Conservation (phyloP, 2,113 vertebrate genomes). For the Dermatemys mawii region DNA sequence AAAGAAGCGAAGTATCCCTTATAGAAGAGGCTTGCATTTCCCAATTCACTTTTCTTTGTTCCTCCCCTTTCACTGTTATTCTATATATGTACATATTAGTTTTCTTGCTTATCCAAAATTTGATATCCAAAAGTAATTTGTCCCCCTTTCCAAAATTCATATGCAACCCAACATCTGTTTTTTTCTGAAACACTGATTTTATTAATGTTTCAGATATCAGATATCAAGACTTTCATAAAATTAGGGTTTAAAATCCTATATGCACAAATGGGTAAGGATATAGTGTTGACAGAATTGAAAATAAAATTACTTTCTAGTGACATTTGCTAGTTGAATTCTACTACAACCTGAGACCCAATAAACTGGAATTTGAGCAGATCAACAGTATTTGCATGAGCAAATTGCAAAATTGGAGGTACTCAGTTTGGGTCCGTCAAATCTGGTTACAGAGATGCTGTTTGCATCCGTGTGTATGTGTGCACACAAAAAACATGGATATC, state of each 20-base stretch:
- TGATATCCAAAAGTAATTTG: neutral
- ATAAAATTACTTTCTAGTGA: neutral
- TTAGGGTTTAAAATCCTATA: neutral
- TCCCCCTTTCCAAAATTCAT: neutral
- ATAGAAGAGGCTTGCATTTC: neutral
- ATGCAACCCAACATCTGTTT: neutral
- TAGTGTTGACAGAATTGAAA: neutral
- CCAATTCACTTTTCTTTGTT: neutral
- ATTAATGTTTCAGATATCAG: neutral
- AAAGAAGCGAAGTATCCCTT: neutral
- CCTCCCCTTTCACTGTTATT: neutral
- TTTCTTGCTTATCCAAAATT: too few relatives aligned
- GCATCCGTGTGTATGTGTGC: neutral
- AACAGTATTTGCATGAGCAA: neutral
- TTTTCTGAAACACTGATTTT: neutral
- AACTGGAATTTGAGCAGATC: neutral
- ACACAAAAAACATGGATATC: neutral
- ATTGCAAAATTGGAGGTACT: neutral
- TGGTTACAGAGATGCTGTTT: too few relatives aligned
- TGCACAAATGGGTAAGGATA: neutral
- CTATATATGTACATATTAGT: rapidly evolving
- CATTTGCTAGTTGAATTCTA: neutral
- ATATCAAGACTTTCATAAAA: neutral
- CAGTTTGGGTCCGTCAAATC: too few relatives aligned
- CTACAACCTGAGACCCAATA: neutral